Percentiles rank a stretch among this genome's conserved stretches.
phyloP scores from a whole-genome alignment of 1,140 invertebrate species.

The Drosophila nigrodunni region DNA sequence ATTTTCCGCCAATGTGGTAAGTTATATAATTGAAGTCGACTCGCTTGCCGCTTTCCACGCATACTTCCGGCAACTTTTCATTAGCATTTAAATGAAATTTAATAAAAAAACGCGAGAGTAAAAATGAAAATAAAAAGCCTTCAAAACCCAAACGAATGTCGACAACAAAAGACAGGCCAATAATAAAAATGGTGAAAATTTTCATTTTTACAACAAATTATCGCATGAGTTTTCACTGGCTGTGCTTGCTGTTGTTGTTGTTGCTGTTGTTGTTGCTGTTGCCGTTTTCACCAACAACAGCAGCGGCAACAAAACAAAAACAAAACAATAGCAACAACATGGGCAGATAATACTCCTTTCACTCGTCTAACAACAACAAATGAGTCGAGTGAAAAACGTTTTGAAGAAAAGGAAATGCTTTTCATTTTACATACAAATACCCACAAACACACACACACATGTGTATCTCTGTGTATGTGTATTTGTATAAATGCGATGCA shows the following conservation, averaged over 20 bases:
- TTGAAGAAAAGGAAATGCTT: constrained; percentile 80
- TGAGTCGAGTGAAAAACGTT: constrained; percentile 76
- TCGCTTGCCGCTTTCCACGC: constrained; percentile 60
- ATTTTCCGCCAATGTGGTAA: constrained; percentile 55
- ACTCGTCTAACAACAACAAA: constrained; percentile 72
- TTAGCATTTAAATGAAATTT: constrained; percentile 83
- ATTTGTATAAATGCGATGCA: constrained; percentile 50
- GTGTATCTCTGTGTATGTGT: background rate
- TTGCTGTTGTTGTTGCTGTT: background rate
- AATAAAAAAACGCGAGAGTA: constrained; percentile 58
- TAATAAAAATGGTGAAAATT: constrained; percentile 79
- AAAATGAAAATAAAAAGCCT: constrained; percentile 49
- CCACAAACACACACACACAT: background rate
- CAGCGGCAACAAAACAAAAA: constrained; percentile 48
- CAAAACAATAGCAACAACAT: constrained; percentile 47
- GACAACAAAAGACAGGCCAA: constrained; percentile 53
- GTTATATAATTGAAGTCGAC: constrained; percentile 71
- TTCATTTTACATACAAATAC: constrained; percentile 63
- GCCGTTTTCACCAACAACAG: constrained; percentile 69
- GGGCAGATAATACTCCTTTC: constrained; percentile 71
- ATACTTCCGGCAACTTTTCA: constrained; percentile 78
- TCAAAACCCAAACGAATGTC: constrained; percentile 32
- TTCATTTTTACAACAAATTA: constrained; percentile 82
- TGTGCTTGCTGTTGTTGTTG: constrained; percentile 33
- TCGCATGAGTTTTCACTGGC: constrained; percentile 80